Base-by-base conservation (phyloP, 2,113 vertebrate genomes). In the Nerophis lumbriciformis region DNA sequence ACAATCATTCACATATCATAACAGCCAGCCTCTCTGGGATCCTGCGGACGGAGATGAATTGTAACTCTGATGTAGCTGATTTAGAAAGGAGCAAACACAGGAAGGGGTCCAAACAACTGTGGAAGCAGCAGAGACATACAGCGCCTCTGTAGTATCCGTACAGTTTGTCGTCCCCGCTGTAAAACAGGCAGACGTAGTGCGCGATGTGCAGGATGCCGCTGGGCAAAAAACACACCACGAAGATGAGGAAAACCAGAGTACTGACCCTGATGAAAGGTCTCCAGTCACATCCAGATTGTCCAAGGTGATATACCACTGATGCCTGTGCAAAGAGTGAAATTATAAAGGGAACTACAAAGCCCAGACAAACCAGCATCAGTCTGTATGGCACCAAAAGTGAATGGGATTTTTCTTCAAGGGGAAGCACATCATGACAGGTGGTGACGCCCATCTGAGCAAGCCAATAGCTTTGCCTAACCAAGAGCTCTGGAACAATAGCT, bases 51-150 rank as follows among this genome's bases (percentile, higher is more conserved):
- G 82, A 79, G 57, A 84, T 80, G 62, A 88, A 83, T 47, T 83
- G 73, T 64, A 78, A 66, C 19, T 79, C 78, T 57, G 87, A 83
- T n/a, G 76, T 56, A 2, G 72, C 51, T 2, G 79, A 84, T 69
- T 80, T 89, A 0, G 93, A 93, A 87, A 95, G 90, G 10, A 97
- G 83, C 73, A 93, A 90, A 73, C 92, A 94, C 68, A 97, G 93
- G 72, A 97, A 94, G 66, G 95, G 95, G 68, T 98, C 94, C 48
- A 98, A 83, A 71, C 94, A 96, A 66, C 94, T 95, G 68, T 97
- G 95, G 42, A 97, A 83, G 73, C 94, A 94, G 69, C 94, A 94
- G 44, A 97, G 89, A 76, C 93, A 94, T 52, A 95, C 87, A 5
- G 92, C 90, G 51, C 89, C 78, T 55, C 89, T 90, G 75, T 94